These are phyloP conservation scores for Dendrolimus pini DNA, from an alignment of 2,888 invertebrate genomes.

Conservation along the genomic window DNA sequence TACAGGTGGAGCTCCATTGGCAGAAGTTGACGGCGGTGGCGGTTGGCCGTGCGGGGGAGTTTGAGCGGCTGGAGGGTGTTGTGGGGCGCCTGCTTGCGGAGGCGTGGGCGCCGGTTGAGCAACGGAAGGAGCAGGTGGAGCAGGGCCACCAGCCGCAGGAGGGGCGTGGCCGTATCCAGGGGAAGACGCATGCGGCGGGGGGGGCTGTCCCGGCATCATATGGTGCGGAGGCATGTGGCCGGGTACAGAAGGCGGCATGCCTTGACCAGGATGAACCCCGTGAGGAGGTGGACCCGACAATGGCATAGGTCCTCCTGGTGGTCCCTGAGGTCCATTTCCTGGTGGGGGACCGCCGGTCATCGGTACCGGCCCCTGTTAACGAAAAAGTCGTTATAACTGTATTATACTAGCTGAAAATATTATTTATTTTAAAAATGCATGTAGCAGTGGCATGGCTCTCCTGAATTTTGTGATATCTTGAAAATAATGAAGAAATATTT, in stretches of 20 bases:
- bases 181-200: slow-evolving; percentile 34
- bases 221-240: slow-evolving; percentile 56
- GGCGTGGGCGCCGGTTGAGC: slow-evolving; percentile 23
- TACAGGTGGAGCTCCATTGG: slow-evolving; percentile 51
- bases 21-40: slow-evolving; percentile 39
- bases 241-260: slow-evolving; percentile 32
- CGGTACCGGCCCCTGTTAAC: slow-evolving; percentile 52
- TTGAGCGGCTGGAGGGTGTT: slow-evolving; percentile 50
- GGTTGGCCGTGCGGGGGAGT: slow-evolving; percentile 57
- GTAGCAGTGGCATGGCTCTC: not conserved
- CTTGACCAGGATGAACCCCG: slow-evolving; percentile 56
- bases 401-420: not conserved
- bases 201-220: slow-evolving; percentile 52
- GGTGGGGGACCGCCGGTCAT: slow-evolving; percentile 62
- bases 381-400: not conserved
- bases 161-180: slow-evolving; percentile 33
- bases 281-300: slow-evolving; percentile 50
- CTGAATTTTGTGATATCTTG: not conserved
- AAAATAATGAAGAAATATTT: not conserved
- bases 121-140: slow-evolving; percentile 22
- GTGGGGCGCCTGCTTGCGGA: slow-evolving; percentile 21
- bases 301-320: slow-evolving; percentile 29
- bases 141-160: slow-evolving; percentile 18
- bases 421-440: not conserved
- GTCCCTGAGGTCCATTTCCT: slow-evolving; percentile 45